Percentiles rank a stretch among this genome's conserved stretches.
phyloP scores from a whole-genome alignment of 2,888 invertebrate genomes.

The Eretmocerus hayati region DNA sequence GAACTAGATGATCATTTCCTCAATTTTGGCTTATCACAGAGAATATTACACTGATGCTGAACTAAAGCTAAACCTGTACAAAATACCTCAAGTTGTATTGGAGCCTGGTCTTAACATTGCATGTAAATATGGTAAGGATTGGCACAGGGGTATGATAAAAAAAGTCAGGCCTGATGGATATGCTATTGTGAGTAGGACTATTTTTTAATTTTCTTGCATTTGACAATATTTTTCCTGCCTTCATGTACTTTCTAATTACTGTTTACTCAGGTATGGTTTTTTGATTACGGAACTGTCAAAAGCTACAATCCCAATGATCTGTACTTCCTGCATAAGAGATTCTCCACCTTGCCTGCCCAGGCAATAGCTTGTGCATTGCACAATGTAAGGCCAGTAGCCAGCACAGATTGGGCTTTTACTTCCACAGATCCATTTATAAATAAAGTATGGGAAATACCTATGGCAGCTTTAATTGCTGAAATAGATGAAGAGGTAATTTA shows the following conservation, averaged over 20 bases:
- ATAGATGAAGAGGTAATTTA: slow-evolving; percentile 29
- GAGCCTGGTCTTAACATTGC: slow-evolving; percentile 37
- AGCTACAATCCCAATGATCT: slow-evolving; percentile 29
- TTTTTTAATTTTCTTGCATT: neutral
- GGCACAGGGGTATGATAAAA: slow-evolving; percentile 41
- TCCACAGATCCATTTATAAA: slow-evolving; percentile 25
- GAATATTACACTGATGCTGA: slow-evolving; percentile 1
- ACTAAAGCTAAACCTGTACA: slow-evolving; percentile 23
- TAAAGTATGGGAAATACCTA: slow-evolving; percentile 23
- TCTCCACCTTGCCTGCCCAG: slow-evolving; percentile 36
- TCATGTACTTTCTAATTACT: neutral
- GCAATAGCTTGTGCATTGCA: slow-evolving; percentile 40
- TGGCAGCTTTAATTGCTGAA: slow-evolving; percentile 28
- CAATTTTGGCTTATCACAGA: no score
- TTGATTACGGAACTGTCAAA: slow-evolving; percentile 41
- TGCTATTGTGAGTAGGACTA: slow-evolving; percentile 33
- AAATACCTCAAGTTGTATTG: slow-evolving; percentile 33
- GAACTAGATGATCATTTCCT: no score
- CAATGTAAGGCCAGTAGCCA: slow-evolving; percentile 30
- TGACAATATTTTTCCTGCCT: neutral
- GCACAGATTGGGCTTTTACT: slow-evolving; percentile 28
- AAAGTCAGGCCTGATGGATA: slow-evolving; percentile 31
- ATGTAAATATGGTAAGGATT: slow-evolving; percentile 31
- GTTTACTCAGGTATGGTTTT: slow-evolving; percentile 36
- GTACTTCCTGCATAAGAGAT: slow-evolving; percentile 35